Conservation (phyloP, 2,113 vertebrate species). For the Dascyllus trimaculatus region DNA sequence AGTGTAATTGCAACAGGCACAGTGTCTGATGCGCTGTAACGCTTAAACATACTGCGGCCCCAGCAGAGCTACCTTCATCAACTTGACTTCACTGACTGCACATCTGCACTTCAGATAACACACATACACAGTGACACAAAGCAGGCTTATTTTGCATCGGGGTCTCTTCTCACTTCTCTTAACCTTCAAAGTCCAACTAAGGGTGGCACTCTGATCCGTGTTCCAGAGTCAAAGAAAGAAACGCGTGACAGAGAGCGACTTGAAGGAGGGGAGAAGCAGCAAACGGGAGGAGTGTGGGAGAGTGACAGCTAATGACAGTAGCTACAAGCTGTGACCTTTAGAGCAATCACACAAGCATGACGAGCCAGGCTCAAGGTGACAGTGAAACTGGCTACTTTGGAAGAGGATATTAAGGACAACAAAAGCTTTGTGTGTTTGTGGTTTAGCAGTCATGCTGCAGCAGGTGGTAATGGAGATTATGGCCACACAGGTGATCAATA, state of each 20-base stretch:
- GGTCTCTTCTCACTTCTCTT: conserved; percentile 64
- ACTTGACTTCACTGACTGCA: conserved; percentile 9
- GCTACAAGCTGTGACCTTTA: conserved; percentile 87
- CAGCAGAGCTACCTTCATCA: conserved; percentile 44
- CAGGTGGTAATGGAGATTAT: conserved; percentile 55
- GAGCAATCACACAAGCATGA: conserved; percentile 84
- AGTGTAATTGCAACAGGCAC: conserved; percentile 56
- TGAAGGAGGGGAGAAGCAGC: conserved; percentile 66
- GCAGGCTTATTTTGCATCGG: conserved; percentile 38
- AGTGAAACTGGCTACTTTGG: conserved; percentile 63
- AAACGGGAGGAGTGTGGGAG: conserved; percentile 66
- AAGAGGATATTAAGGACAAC: conserved; percentile 46
- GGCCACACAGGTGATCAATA: conserved; percentile 44
- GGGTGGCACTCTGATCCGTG: conserved; percentile 78
- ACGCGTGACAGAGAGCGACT: conserved; percentile 72
- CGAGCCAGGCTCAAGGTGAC: conserved; percentile 83
- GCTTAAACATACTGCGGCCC: conserved; percentile 46
- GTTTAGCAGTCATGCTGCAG: conserved; percentile 49
- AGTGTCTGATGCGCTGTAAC: conserved; percentile 53
- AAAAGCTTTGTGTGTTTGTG: conserved; percentile 57
- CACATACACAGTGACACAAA: conserved; percentile 15
- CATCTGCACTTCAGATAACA: conserved; percentile 43
- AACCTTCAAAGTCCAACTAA: conserved; percentile 82
- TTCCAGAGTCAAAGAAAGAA: conserved; percentile 72
- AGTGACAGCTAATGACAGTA: conserved; percentile 88